These are phyloP conservation scores for Ganaspis brasiliensis DNA, from an alignment of 2,888 invertebrate genomes.

Conservation along the genomic window DNA sequence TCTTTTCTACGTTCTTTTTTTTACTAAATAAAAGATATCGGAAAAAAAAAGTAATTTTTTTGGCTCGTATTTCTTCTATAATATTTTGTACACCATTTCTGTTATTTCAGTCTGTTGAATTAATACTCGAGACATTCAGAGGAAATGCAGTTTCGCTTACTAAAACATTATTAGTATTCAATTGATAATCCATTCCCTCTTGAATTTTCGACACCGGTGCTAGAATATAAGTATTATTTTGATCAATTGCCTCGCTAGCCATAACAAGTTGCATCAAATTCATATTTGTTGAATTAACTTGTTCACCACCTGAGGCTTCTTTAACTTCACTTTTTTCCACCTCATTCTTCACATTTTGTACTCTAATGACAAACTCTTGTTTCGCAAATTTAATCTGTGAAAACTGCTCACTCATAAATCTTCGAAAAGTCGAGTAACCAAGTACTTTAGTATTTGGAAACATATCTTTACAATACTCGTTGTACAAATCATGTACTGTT, in stretches of 20 bases:
- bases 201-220: slow-evolving; percentile 72
- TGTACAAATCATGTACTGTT: slow-evolving; percentile 88
- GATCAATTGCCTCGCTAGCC: slow-evolving; percentile 63
- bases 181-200: slow-evolving; percentile 69
- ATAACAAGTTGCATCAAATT: slow-evolving; percentile 72
- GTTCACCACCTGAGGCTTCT: slow-evolving; percentile 49
- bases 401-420: slow-evolving; percentile 91
- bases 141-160: slow-evolving; percentile 64
- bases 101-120: slow-evolving; percentile 25
- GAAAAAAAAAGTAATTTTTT: not conserved
- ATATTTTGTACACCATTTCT: not conserved
- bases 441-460: slow-evolving; percentile 88
- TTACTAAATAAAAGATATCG: not conserved
- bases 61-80: not conserved
- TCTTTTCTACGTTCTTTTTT: too few species aligned
- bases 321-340: slow-evolving; percentile 54
- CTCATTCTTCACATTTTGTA: slow-evolving; percentile 58
- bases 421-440: slow-evolving; percentile 91
- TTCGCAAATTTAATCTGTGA: slow-evolving; percentile 88
- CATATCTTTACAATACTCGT: slow-evolving; percentile 87
- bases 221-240: slow-evolving; percentile 69
- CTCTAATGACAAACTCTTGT: slow-evolving; percentile 79
- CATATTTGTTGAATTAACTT: slow-evolving; percentile 57
- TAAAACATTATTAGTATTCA: slow-evolving; percentile 66
- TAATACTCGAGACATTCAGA: slow-evolving; percentile 62